Base-by-base conservation (phyloP, 1,140 invertebrate genomes). In the Hesperophylax magnus region DNA sequence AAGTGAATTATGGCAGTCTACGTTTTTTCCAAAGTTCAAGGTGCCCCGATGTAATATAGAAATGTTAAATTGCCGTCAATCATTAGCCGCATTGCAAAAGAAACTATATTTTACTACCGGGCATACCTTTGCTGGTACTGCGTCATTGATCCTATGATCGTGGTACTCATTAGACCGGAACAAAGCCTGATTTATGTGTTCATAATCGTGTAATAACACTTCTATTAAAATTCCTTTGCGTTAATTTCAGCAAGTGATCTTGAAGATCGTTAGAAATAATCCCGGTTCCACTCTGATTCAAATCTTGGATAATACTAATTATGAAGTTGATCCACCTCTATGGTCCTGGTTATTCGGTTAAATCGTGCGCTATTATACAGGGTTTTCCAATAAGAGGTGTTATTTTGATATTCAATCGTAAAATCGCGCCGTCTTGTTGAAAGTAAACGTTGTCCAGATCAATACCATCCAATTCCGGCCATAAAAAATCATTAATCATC, bases 61-160 rank as follows among this genome's bases (percentile, higher is more conserved):
- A 67, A 67, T 27, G 31, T 67, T 67, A 67, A 34, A 67, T 31
- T n/a, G 17, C 63, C 63, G 27, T 67, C 63, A 67, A 67, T 67
- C 63, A 67, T 27, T 22, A 24, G 17, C 63, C 2, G 17, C 27
- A 67, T 67, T 67, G 63, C 24, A 31, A 67, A 67, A 67, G 63
- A 67, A 47, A 67, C 14, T 2, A 34, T 31, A 67, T 67, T 67
- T 67, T 27, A 67, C 24, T 67, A 34, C 63, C 63, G 63, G 63
- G 31, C 63, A 67, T 39, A 67, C 15, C 27, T 67, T 18, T 7
- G 24, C 18, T 61, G 18, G 58, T 61, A 61, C 58, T 18, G 22
- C 63, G 63, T 34, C 63, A 67, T 67, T 67, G 22, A 15, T 1
- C 3, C 58, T 24, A 15, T 9, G 27, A 18, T 67, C 63, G 61